Evolutionary conservation across 2,113 vertebrate genomes (phyloP).

Genomic region (Falcunculus frontatus): DNA sequence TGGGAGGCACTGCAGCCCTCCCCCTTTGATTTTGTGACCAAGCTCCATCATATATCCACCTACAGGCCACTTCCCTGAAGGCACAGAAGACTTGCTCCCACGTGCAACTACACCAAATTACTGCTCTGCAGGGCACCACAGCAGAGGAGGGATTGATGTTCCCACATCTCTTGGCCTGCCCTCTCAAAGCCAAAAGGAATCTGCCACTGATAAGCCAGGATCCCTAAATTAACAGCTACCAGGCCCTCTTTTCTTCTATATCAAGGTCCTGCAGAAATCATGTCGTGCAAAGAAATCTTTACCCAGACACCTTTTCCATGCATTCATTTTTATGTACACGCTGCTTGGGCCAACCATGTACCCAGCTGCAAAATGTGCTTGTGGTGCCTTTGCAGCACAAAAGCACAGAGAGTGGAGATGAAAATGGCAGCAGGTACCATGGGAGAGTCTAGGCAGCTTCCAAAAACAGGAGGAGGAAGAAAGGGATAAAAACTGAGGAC

Average conservation of each 20-base stretch:
- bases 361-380: accelerated
- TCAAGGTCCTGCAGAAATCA: not conserved
- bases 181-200: not conserved
- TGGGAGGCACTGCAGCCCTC: not conserved
- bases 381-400: not conserved
- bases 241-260: not conserved
- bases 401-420: not conserved
- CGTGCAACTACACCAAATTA: not conserved
- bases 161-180: not conserved
- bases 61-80: not conserved
- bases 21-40: not conserved
- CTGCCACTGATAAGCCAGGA: not conserved
- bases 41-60: not conserved
- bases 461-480: not conserved
- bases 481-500: not conserved
- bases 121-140: not conserved
- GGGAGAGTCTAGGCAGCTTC: not conserved
- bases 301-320: not conserved
- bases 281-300: not conserved
- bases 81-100: not conserved
- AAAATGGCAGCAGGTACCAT: not conserved
- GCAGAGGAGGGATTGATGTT: not conserved
- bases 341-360: accelerated
- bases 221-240: not conserved
- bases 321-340: accelerated